A percentile compares a stretch with the other conserved stretches of the same genome.
Conservation (phyloP, 1,140 invertebrate species). For the Aphelenchoides fujianensis region DNA sequence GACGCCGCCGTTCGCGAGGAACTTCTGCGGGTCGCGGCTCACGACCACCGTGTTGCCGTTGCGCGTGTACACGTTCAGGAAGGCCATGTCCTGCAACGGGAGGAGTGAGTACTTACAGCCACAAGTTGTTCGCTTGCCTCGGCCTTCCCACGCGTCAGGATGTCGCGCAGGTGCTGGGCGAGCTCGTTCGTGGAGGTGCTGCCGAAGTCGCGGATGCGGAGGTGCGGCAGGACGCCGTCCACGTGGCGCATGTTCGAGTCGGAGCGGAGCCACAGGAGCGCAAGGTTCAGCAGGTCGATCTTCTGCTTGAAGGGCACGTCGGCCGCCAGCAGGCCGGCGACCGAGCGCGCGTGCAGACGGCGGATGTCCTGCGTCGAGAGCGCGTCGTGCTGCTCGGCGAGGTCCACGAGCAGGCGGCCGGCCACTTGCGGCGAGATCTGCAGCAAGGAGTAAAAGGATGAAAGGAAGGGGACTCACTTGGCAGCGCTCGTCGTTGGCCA, state of each 20-base stretch:
- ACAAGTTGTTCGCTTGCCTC: too few relatives aligned
- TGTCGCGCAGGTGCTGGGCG: neutral
- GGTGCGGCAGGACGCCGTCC: neutral
- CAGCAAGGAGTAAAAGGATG: neutral
- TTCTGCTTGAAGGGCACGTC: conserved; percentile 18
- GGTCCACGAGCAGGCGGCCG: neutral
- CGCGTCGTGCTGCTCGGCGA: neutral
- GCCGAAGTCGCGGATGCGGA: neutral
- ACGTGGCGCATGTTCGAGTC: conserved; percentile 12
- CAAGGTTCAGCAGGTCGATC: conserved; percentile 13
- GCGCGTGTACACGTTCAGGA: conserved; percentile 4
- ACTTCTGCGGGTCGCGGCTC: conserved; percentile 2
- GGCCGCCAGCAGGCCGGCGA: neutral
- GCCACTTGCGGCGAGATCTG: neutral
- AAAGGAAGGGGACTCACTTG: neutral
- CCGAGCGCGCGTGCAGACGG: neutral
- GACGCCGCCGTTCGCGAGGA: conserved; percentile 14
- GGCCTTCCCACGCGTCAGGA: too few relatives aligned
- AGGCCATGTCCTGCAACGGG: neutral
- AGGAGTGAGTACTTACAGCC: too few relatives aligned
- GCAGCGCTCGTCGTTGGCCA: conserved; percentile 10
- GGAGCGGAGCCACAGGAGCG: conserved; percentile 1
- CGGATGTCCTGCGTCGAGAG: conserved; percentile 16
- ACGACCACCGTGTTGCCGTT: conserved; percentile 2
- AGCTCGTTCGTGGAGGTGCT: neutral